Evolutionary conservation across 2,888 invertebrate species (phyloP).

Genomic region (Platypus cylindrus): DNA sequence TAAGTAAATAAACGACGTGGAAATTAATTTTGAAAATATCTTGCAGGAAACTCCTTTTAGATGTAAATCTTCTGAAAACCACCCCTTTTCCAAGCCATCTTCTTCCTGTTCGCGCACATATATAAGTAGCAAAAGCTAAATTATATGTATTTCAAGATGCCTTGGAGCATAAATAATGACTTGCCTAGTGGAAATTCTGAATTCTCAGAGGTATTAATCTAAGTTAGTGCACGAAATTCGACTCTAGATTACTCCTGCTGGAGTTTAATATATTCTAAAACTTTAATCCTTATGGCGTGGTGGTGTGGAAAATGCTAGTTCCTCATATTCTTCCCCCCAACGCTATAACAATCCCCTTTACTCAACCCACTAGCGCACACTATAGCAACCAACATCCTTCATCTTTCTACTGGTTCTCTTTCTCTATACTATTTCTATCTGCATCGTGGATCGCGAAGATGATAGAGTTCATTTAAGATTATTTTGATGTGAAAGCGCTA

Average conservation of each 20-base stretch:
- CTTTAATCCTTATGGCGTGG: slow-evolving; percentile 25
- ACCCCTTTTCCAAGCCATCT: slow-evolving; percentile 19
- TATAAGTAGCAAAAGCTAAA: slow-evolving; percentile 29
- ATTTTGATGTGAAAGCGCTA: slow-evolving; percentile 1
- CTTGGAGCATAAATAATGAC: slow-evolving; percentile 38
- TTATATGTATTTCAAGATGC: slow-evolving; percentile 35
- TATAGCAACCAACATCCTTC: slow-evolving; percentile 12
- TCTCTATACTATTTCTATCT: slow-evolving; percentile 8
- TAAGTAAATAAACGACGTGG: too few species aligned
- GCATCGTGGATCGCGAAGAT: slow-evolving; percentile 7
- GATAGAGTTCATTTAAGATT: slow-evolving; percentile 1
- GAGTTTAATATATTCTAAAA: slow-evolving; percentile 39
- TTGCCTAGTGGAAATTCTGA: slow-evolving; percentile 35
- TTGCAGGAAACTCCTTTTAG: slow-evolving; percentile 15
- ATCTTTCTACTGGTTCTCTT: slow-evolving; percentile 7
- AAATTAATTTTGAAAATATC: slow-evolving; percentile 9
- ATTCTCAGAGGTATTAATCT: slow-evolving; percentile 39
- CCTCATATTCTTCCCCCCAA: too few species aligned
- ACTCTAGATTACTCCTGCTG: slow-evolving; percentile 24
- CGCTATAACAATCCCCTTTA: too few species aligned
- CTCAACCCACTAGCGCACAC: too few species aligned
- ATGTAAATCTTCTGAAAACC: slow-evolving; percentile 28
- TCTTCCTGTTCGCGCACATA: too few species aligned
- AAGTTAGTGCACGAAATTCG: slow-evolving; percentile 38
- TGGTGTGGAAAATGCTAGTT: too few species aligned